Conservation (phyloP, 2,113 vertebrate species). For the Plecturocebus donacophilus region DNA sequence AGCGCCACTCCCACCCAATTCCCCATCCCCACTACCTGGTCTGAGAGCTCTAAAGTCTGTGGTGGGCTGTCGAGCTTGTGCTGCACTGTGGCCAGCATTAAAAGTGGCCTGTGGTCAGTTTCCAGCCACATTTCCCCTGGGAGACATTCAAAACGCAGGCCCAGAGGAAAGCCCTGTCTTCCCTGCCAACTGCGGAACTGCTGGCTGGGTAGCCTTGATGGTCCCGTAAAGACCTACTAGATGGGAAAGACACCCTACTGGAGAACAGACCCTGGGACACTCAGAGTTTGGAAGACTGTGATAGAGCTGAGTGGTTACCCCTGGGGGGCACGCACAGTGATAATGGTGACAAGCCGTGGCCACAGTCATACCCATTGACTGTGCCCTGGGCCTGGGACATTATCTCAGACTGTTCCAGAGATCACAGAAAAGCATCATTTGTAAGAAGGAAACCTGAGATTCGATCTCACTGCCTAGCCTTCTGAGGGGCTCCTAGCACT, state of each 20-base stretch:
- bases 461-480: neutral
- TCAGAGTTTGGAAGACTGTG: neutral
- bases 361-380: neutral
- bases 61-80: neutral
- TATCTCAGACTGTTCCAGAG: neutral
- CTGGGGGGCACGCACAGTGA: neutral
- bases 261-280: neutral
- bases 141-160: neutral
- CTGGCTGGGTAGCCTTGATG: neutral
- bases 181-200: neutral
- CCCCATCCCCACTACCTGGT: neutral
- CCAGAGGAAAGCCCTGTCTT: fast-evolving
- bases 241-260: neutral
- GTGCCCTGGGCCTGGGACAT: neutral
- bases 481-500: no score
- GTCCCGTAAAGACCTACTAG: neutral
- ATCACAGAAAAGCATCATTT: neutral
- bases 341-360: neutral
- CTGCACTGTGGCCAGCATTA: no score
- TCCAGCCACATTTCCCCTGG: neutral
- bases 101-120: neutral
- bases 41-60: neutral
- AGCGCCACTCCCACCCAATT: neutral
- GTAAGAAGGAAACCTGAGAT: neutral
- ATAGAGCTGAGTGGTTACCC: neutral